These are phyloP conservation scores for Hemiscyllium ocellatum DNA, from an alignment of 2,113 vertebrate genomes.

Conservation along the genomic window DNA sequence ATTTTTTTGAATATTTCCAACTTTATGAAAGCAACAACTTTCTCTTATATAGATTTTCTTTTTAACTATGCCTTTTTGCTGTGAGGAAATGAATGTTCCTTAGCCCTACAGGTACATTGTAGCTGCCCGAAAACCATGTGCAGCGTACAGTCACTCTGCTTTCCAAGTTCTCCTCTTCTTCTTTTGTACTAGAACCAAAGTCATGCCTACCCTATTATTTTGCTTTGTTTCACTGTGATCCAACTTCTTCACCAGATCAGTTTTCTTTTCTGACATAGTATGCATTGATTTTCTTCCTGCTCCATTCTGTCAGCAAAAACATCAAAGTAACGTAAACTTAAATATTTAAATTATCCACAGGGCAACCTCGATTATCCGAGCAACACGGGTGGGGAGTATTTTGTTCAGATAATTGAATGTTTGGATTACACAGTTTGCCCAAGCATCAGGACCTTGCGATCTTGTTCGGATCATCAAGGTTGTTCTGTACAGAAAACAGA, in stretches of 20 bases:
- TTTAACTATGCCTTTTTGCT: neutral
- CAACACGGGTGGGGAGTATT: too few relatives aligned
- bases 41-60: neutral
- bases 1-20: neutral
- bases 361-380: too few relatives aligned
- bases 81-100: neutral
- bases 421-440: too few relatives aligned
- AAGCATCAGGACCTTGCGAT: too few relatives aligned
- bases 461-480: too few relatives aligned
- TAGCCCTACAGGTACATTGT: neutral
- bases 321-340: neutral
- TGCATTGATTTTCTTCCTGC: neutral
- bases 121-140: neutral
- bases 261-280: neutral
- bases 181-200: neutral
- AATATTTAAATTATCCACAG: neutral
- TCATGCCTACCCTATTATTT: neutral
- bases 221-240: neutral
- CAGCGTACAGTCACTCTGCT: neutral
- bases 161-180: neutral
- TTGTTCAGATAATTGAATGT: too few relatives aligned
- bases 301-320: neutral
- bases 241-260: neutral
- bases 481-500: neutral
- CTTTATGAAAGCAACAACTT: neutral